phyloP scores from a whole-genome alignment of 2,797 vertebrate genomes.

The Argentina silus region DNA sequence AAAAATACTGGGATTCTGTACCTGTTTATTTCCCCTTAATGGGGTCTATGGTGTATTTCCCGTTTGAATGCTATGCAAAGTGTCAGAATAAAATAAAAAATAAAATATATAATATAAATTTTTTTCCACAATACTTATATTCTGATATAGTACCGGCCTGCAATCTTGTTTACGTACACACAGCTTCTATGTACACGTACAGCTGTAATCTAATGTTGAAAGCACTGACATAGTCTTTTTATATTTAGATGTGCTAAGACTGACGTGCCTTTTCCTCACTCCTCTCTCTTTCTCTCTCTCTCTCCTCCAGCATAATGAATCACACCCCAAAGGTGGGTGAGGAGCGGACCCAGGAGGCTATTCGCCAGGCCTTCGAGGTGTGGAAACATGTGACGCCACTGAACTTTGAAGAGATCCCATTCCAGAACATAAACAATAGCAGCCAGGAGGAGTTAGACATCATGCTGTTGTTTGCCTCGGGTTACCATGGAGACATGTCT shows the following conservation, averaged over 20 bases:
- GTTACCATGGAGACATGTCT: conserved; percentile 96
- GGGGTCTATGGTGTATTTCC: background rate
- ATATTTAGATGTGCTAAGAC: background rate
- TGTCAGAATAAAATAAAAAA: background rate
- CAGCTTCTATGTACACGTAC: no score
- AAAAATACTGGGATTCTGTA: no score
- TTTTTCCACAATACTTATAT: no score
- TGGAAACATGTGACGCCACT: conserved; percentile 89
- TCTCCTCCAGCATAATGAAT: conserved; percentile 84
- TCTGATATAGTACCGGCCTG: no score
- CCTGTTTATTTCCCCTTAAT: no score
- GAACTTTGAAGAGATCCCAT: conserved; percentile 85
- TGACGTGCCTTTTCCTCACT: background rate
- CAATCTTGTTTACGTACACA: background rate
- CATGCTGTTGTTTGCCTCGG: conserved; percentile 92
- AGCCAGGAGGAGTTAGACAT: conserved; percentile 86
- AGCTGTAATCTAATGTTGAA: no score
- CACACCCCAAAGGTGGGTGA: conserved; percentile 86
- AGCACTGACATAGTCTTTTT: background rate
- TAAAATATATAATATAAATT: no score
- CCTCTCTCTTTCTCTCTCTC: background rate
- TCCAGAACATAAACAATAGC: conserved; percentile 76
- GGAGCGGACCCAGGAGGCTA: conserved; percentile 75
- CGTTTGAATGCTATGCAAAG: background rate
- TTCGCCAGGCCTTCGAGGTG: conserved; percentile 85